A percentile compares a stretch with the other conserved stretches of the same genome.
phyloP scores from a whole-genome alignment of 2,888 invertebrate species.

The Lasioglossum malachurum region DNA sequence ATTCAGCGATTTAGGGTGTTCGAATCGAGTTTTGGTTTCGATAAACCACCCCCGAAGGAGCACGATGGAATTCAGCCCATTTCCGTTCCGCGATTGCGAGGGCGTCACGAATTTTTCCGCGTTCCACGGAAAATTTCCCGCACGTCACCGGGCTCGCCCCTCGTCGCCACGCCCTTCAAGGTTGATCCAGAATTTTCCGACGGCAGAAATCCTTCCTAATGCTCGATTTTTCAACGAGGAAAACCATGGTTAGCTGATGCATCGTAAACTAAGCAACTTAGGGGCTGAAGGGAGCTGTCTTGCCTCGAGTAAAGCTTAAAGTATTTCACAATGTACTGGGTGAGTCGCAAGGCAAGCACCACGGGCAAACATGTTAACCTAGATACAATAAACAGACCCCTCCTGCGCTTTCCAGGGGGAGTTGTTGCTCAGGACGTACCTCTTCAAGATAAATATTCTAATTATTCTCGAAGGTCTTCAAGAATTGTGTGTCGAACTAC shows the following conservation, averaged over 20 bases:
- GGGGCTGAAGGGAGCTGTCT: not conserved
- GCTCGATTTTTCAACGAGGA: constrained; percentile 29
- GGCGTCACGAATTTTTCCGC: constrained; percentile 18
- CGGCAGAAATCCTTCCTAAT: not conserved
- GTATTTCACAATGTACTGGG: not conserved
- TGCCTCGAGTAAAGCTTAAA: constrained; percentile 5
- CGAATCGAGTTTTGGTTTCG: not conserved
- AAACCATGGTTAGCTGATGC: constrained; percentile 27
- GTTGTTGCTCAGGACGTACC: too few species aligned
- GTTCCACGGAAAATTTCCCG: constrained; percentile 12
- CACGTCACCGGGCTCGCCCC: not conserved
- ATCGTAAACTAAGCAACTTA: constrained; percentile 29
- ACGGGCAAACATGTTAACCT: not conserved
- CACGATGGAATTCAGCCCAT: constrained; percentile 13
- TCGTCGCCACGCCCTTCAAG: too few species aligned
- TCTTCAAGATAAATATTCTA: too few species aligned
- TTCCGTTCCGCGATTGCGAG: constrained; percentile 24
- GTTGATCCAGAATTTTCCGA: constrained; percentile 11
- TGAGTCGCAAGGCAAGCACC: not conserved
- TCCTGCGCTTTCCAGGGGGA: not conserved
- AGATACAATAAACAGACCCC: not conserved
- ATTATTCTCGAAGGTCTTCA: too few species aligned
- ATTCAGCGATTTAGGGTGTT: not conserved
- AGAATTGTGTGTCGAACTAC: too few species aligned
- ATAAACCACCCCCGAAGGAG: not conserved